Evolutionary conservation across 2,888 invertebrate species (phyloP), one percentile per base, ranked within the genome.

Genomic region (Drosophila mayaguana): DNA sequence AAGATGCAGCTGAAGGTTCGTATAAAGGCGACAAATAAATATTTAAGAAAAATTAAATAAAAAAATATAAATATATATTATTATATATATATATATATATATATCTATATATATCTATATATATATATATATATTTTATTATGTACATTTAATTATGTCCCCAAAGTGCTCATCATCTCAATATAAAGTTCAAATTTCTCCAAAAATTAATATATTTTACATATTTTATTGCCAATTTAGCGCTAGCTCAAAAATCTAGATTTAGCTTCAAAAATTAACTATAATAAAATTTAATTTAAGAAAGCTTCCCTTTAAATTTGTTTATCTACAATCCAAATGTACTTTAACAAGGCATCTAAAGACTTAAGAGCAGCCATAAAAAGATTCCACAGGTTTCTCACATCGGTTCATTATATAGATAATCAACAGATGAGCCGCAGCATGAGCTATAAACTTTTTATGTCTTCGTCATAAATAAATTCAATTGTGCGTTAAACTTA

Each of bases 1-100:
- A 89, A 84, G 63, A 90, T 90, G 90, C 90, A 90, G 88, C 65
- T 91, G 67, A 90, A 90, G 90, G 90, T 90, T 72, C 63, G 83
- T 88, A 72, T 61, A 40, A 25, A 22, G 7, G n/a, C 11, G 11
- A 6, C 4, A 36, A 16, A 36, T 2, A 36, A 36, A 36, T 14
- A 5, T 16, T 14, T 36, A 5, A n/a, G n/a, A 32, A 63, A 66
- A 28, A 5, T 4, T 3, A n/a, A n/a, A 4, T 18, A 63, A 55
- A 69, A 45, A 54, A n/a, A 14, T 1, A 36, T 42, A 16, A n/a
- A n/a, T n/a, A n/a, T n/a, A n/a, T n/a, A n/a, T n/a, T n/a, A n/a
- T n/a, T 32, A 32, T 32, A 32, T 28, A 28, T 7, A 7, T 32
- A 32, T 2, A 45, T 38, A n/a, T n/a, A n/a, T n/a, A n/a, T n/a